These are phyloP conservation scores for Drosophila tsacasi DNA, from an alignment of 1,140 invertebrate species.

Conservation along the genomic window DNA sequence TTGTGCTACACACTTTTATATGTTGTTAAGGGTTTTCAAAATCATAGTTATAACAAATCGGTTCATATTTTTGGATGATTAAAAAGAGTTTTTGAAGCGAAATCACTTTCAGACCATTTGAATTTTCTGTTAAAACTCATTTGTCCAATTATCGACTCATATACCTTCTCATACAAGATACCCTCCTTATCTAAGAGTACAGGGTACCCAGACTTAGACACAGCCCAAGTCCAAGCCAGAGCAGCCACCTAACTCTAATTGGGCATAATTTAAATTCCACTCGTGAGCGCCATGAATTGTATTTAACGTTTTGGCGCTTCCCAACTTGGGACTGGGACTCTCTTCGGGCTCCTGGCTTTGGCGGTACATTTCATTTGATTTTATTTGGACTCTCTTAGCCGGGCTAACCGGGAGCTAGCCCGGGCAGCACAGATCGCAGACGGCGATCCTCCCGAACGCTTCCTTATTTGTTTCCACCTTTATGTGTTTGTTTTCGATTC, in stretches of 20 bases:
- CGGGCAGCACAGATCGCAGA: constrained; percentile 46
- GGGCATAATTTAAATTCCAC: constrained; percentile 83
- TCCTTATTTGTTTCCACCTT: constrained; percentile 71
- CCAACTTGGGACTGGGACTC: constrained; percentile 63
- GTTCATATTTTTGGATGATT: too few relatives aligned
- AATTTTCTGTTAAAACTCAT: neutral
- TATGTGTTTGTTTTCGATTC: constrained; percentile 54
- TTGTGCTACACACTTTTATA: too few relatives aligned
- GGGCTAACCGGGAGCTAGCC: constrained; percentile 20
- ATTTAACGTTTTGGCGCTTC: constrained; percentile 83
- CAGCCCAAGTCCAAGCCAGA: constrained; percentile 41
- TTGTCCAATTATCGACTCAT: neutral
- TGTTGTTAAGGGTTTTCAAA: neutral
- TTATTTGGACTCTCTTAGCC: constrained; percentile 63
- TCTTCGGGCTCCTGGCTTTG: constrained; percentile 37
- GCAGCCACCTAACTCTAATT: constrained; percentile 80
- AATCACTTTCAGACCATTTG: neutral
- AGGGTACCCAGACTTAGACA: constrained; percentile 17
- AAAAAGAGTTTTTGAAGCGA: neutral
- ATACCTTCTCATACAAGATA: neutral
- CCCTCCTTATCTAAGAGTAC: neutral
- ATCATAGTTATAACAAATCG: neutral
- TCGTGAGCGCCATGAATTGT: constrained; percentile 83
- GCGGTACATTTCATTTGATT: constrained; percentile 82
- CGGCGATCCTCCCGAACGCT: constrained; percentile 61